Base-by-base conservation (phyloP, 2,888 invertebrate species). In the Patella caerulea region DNA sequence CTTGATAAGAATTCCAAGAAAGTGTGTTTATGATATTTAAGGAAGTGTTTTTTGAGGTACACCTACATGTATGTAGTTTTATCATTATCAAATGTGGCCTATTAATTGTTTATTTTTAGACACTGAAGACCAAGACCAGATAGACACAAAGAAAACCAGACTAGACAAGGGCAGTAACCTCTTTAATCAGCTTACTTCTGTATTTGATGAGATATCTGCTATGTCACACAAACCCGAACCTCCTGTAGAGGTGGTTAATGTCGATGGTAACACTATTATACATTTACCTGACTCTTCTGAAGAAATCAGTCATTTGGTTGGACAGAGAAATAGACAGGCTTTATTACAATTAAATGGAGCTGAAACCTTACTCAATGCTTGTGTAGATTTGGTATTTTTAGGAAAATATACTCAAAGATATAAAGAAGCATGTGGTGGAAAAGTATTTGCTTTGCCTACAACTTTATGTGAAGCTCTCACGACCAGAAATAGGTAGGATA, bases 291-390 rank as follows among this genome's bases (percentile, higher is more conserved):
- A 88, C 77, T 81, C 87, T 7, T 81, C 85, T 5, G 88, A 87
- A 76, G 90, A 89, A 81, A 84, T 88, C 73, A 89, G 88, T 83
- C 84, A 95, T 90, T 94, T 96, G 91, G 95, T 97, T 87, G 93
- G 95, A 78, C 94, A 95, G 79, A 95, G 95, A 75, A 97, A 97
- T 90, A 94, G 95, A 3, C 94, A 95, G 56, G 94, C 94, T 84
- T 93, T 98, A 76, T 95, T 96, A 93, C 94, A 95, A 84, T 93
- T 97, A 81, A 94, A 96, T 85, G 97, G 96, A 0, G 96, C 96
- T 53, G 85, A 96, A 85, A 94, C 95, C 15, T 92, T 98, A 77
- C 93, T 97, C 69, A 95, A 96, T 86, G 94, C 97, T 83, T 97
- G 97, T 90, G 93, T 95, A 3, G 94, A 94, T 81, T 93, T 97